Percentiles rank a stretch among this genome's conserved stretches.
phyloP scores from a whole-genome alignment of 2,113 vertebrate species.

The Scopus umbretta region DNA sequence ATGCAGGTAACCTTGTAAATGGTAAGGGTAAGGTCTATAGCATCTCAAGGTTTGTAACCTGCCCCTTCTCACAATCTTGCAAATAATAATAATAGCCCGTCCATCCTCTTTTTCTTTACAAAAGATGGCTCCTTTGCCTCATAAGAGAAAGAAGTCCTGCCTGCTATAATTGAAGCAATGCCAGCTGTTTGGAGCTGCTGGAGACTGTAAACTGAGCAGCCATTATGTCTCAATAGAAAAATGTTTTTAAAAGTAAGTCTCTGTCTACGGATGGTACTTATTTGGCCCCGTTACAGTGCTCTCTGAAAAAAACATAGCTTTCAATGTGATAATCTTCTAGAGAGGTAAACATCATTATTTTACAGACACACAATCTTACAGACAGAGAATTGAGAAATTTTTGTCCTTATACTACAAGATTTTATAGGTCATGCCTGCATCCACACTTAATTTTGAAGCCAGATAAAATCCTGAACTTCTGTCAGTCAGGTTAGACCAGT shows the following conservation, averaged over 20 bases:
- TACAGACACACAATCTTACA: neutral
- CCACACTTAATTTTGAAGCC: neutral
- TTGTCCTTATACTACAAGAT: neutral
- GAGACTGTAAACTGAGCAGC: neutral
- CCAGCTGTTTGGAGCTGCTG: neutral
- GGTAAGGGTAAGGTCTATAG: neutral
- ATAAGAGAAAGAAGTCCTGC: neutral
- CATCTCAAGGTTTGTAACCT: neutral
- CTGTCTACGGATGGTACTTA: neutral
- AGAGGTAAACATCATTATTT: neutral
- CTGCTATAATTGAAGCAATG: neutral
- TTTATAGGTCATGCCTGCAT: neutral
- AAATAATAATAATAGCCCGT: neutral
- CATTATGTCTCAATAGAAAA: neutral
- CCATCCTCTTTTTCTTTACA: neutral
- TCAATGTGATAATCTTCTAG: neutral
- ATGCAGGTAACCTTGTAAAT: neutral
- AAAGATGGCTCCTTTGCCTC: neutral
- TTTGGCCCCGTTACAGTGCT: neutral
- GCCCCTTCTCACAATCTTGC: neutral
- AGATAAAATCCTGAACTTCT: slow-evolving; percentile 16
- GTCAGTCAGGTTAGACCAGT: slow-evolving; percentile 23
- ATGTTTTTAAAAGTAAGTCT: neutral
- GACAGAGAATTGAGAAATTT: neutral
- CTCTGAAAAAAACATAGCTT: neutral